Evolutionary conservation across 1,140 invertebrate species (phyloP), one percentile per base, ranked within the genome.

Genomic region (Drosophila mayri): DNA sequence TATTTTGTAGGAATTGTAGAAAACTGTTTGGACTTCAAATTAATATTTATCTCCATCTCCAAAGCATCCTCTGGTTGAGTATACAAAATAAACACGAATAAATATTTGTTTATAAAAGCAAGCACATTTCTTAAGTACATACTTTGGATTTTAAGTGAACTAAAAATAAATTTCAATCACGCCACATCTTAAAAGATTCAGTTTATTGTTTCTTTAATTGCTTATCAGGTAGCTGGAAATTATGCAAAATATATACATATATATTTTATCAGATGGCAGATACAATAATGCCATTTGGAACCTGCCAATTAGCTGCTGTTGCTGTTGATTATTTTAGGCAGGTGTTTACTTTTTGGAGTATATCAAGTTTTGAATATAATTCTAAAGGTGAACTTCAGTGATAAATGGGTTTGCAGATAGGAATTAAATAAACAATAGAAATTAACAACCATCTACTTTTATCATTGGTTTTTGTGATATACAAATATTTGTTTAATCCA

Each of bases 161-260:
- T 52, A 52, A 65, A 68, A 68, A 68, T 64, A 52, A 65, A 66
- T 41, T 66, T 43, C 30, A 30, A 70, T 66, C 61, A 70, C 61
- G 66, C 66, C 66, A 70, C 46, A 22, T 52, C 59, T 20, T 28
- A 20, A 18, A 41, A 14, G 14, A 62, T 52, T 52, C 22, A 22
- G 9, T n/a, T 41, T 14, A 32, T 18, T 64, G 60, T 38, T 65
- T 64, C 18, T 46, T 58, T 49, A 50, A 49, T 71, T 72, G 66
- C 30, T 30, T 59, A 72, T 71, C 43, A 37, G 43, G 66, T 59
- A 72, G 50, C 32, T 12, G 35, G 8, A 62, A 66, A 47, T 57
- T 79, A 79, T 79, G 67, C 76, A 57, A 40, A 79, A 43, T 43
- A 6, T 12, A 12, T 11, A 35, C 12, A 35, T n/a, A 44, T 20